These are phyloP conservation scores for Trachemys scripta DNA, from an alignment of 2,113 vertebrate genomes.

Conservation along the genomic window DNA sequence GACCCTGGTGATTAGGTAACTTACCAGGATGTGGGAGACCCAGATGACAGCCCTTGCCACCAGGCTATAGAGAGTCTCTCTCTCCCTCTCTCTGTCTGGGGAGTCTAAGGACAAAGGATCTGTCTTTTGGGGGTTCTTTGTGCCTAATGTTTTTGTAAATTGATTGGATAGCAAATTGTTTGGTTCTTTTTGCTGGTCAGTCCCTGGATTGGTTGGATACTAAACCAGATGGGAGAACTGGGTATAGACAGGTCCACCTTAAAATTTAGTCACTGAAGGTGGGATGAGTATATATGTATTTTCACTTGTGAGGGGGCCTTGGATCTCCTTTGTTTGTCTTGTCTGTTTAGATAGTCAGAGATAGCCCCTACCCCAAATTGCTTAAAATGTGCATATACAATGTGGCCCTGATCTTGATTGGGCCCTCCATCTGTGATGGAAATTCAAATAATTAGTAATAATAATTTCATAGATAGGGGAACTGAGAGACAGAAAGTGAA, in stretches of 20 bases:
- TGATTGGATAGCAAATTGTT: not conserved
- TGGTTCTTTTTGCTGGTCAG: not conserved
- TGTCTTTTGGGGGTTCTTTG: not conserved
- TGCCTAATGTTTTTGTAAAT: not conserved
- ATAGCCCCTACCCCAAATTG: no score
- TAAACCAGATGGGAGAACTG: not conserved
- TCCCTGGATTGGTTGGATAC: not conserved
- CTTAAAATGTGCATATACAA: not conserved
- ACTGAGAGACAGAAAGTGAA: not conserved
- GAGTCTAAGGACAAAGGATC: not conserved
- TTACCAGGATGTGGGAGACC: not conserved
- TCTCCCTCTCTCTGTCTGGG: not conserved
- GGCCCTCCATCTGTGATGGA: not conserved
- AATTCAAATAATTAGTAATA: not conserved
- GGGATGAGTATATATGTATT: not conserved
- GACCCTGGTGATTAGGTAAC: not conserved
- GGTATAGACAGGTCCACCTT: not conserved
- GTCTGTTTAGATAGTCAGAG: not conserved
- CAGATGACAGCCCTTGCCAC: not conserved
- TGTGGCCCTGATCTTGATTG: not conserved
- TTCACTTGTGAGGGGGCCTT: not conserved
- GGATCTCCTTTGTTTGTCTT: not conserved
- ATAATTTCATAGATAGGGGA: not conserved
- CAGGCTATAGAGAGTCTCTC: not conserved
- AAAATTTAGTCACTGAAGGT: not conserved